Conservation (phyloP, 2,113 vertebrate species). For the Penelope pileata region DNA sequence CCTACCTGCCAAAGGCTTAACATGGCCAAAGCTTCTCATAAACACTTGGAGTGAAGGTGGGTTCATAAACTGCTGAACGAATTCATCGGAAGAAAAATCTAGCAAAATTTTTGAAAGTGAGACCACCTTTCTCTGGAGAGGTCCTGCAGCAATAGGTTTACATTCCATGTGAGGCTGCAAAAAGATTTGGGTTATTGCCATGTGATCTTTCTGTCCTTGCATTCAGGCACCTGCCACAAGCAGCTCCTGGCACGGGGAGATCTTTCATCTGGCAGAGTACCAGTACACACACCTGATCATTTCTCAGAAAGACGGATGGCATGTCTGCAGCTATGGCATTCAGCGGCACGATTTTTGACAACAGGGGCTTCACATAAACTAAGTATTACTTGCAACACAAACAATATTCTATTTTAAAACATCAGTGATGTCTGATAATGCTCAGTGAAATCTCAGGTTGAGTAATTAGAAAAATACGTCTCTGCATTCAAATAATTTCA, state of each 20-base stretch:
- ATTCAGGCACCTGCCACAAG: not conserved
- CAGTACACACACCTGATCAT: not conserved
- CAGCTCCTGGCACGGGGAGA: not conserved
- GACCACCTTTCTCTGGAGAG: not conserved
- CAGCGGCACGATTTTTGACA: not conserved
- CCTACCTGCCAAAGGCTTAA: rapidly evolving
- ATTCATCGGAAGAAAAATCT: not conserved
- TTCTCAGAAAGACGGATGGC: not conserved
- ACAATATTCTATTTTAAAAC: not conserved
- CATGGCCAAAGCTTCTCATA: not conserved
- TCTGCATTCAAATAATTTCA: not conserved
- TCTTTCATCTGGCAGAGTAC: not conserved
- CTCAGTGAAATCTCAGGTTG: not conserved
- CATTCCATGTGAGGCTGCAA: not conserved
- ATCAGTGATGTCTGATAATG: not conserved
- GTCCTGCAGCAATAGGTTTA: rapidly evolving
- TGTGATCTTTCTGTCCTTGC: not conserved
- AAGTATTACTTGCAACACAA: not conserved
- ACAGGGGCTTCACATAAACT: not conserved
- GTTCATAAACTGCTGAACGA: not conserved
- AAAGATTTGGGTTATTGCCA: not conserved
- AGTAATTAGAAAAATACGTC: not conserved
- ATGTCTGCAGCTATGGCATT: not conserved
- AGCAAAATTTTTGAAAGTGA: not conserved
- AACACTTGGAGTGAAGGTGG: not conserved